phyloP scores from a whole-genome alignment of 2,888 invertebrate genomes.

The Amphipyra tragopoginis region DNA sequence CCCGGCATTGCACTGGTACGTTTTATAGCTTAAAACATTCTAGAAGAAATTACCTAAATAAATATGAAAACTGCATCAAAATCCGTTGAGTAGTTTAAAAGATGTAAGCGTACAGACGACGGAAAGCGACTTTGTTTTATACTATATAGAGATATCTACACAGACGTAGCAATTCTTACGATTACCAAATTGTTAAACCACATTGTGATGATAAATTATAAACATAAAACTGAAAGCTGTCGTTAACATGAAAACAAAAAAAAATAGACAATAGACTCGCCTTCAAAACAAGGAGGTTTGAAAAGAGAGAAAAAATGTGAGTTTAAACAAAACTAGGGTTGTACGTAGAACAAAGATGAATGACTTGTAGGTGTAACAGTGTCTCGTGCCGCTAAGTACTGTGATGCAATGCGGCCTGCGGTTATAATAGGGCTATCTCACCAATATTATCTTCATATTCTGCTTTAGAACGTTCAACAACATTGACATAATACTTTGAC shows the following conservation, averaged over 20 bases:
- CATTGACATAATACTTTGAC: too few species aligned
- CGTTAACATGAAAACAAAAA: constrained; percentile 6
- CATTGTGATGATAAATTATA: constrained; percentile 9
- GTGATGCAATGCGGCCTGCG: constrained; percentile 53
- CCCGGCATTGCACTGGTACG: too few species aligned
- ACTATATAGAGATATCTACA: too few species aligned
- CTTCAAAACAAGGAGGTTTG: constrained; percentile 29
- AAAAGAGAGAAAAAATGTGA: constrained; percentile 24
- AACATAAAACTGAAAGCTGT: constrained; percentile 12
- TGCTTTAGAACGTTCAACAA: too few species aligned
- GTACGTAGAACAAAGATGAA: constrained; percentile 42
- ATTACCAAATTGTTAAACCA: constrained; percentile 1
- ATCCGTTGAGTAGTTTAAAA: too few species aligned
- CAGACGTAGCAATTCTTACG: background rate
- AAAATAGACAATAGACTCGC: constrained; percentile 8
- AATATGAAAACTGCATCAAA: too few species aligned
- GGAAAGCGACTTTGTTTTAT: too few species aligned
- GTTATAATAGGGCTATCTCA: constrained; percentile 35
- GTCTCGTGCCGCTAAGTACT: constrained; percentile 21
- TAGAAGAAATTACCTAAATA: too few species aligned
- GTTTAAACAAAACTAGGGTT: constrained; percentile 27
- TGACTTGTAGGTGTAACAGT: constrained; percentile 30
- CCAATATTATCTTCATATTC: background rate
- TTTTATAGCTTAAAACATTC: too few species aligned
- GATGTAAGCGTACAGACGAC: too few species aligned